phyloP scores from a whole-genome alignment of 2,888 invertebrate species.

The Pyrochroa serraticornis region DNA sequence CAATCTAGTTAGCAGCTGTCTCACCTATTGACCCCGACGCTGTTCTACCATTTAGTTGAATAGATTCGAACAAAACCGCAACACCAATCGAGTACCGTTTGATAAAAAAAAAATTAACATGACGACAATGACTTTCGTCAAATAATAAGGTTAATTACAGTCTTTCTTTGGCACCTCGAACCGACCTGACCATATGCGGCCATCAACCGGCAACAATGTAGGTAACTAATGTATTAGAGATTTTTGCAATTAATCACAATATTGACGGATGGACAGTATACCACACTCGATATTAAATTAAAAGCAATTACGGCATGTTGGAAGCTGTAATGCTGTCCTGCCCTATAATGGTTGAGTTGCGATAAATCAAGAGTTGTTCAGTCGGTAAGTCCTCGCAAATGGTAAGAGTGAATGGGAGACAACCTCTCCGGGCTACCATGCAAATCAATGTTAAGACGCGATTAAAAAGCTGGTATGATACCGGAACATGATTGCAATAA shows the following conservation, averaged over 20 bases:
- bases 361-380: constrained; percentile 16
- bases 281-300: background rate
- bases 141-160: constrained; percentile 17
- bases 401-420: constrained; percentile 16
- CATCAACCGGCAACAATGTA: constrained; percentile 2
- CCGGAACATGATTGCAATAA: background rate
- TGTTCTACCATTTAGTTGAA: too few species aligned
- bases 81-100: background rate
- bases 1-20: too few species aligned
- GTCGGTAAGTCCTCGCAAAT: constrained; percentile 2
- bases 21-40: too few species aligned
- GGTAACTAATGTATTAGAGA: background rate
- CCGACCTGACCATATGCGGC: constrained; percentile 11
- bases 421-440: constrained; percentile 5
- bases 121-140: constrained; percentile 19
- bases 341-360: too few species aligned
- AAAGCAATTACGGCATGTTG: constrained; percentile 17
- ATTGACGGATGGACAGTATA: constrained; percentile 13
- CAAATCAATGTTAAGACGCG: constrained; percentile 4
- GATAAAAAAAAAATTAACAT: constrained; percentile 6
- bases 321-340: background rate
- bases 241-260: constrained; percentile 21
- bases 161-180: background rate
- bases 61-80: constrained; percentile 1
- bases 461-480: background rate